These are phyloP conservation scores for Ornithoptera alexandrae DNA, from an alignment of 2,888 invertebrate genomes.

Conservation along the genomic window DNA sequence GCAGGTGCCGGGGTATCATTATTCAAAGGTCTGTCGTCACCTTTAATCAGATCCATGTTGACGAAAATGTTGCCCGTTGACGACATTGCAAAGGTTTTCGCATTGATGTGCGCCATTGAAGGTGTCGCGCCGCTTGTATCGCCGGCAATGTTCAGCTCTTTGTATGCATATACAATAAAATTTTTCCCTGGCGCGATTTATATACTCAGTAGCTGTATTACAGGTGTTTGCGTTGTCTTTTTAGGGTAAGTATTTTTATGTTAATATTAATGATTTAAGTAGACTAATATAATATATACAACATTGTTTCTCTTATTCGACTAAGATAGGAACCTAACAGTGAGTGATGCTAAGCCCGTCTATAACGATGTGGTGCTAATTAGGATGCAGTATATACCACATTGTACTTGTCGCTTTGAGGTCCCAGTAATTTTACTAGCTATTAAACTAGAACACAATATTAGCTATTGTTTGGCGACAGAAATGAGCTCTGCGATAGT, in stretches of 20 bases:
- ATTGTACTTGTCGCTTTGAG: no score
- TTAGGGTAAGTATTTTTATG: conserved; percentile 69
- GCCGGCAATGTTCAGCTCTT: conserved; percentile 81
- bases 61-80: conserved; percentile 81
- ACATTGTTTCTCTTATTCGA: no score
- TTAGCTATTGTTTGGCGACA: no score
- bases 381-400: no score
- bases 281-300: no score
- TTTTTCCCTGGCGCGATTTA: conserved; percentile 81
- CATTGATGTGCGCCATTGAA: conserved; percentile 84
- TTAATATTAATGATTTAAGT: not conserved
- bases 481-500: no score
- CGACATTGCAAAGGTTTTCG: conserved; percentile 85
- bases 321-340: no score
- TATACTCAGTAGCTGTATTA: conserved; percentile 75
- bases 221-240: conserved; percentile 62
- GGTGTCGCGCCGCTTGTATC: conserved; percentile 81
- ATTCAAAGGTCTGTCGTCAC: conserved; percentile 77
- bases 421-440: no score
- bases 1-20: conserved; percentile 68
- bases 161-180: conserved; percentile 81
- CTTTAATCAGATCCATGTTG: conserved; percentile 80
- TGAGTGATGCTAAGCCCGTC: no score
- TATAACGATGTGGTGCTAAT: no score
- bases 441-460: no score